These are phyloP conservation scores for Passerculus sandwichensis DNA, from an alignment of 2,797 vertebrate species.

Conservation along the genomic window DNA sequence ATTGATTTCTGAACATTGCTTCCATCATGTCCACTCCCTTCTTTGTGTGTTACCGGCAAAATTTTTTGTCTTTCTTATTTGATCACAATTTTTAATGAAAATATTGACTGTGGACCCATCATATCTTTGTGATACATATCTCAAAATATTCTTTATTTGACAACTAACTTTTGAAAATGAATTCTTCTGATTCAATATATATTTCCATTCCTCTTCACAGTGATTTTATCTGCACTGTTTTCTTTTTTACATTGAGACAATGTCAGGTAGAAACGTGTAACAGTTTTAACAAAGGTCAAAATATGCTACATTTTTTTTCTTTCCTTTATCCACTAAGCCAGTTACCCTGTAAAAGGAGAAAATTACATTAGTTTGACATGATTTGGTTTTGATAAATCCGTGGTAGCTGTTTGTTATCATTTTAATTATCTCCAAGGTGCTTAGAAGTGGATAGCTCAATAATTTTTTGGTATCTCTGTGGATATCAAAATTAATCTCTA, in stretches of 20 bases:
- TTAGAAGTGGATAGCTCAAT: slow-evolving; percentile 6
- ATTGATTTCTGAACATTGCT: not conserved
- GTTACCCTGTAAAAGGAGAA: not conserved
- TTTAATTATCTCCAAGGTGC: slow-evolving; percentile 48
- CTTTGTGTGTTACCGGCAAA: not conserved
- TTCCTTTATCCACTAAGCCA: not conserved
- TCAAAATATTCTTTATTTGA: not conserved
- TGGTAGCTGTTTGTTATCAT: slow-evolving; percentile 10
- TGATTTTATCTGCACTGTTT: not conserved
- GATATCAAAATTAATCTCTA: slow-evolving; percentile 20
- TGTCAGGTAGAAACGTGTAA: not conserved
- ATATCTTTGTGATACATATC: not conserved
- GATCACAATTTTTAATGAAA: not conserved
- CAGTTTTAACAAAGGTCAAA: slow-evolving; percentile 14
- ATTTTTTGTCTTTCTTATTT: not conserved
- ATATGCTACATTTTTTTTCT: not conserved
- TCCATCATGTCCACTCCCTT: not conserved
- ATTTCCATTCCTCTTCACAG: not conserved
- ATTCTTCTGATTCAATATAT: not conserved
- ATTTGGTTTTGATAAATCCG: not conserved
- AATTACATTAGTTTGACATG: slow-evolving; percentile 3
- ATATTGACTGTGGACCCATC: not conserved
- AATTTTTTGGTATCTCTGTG: slow-evolving; percentile 34
- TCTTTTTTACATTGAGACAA: not conserved
- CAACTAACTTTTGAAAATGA: not conserved